phyloP scores from a whole-genome alignment of 2,797 vertebrate species.

The Ctenopoma multispine region DNA sequence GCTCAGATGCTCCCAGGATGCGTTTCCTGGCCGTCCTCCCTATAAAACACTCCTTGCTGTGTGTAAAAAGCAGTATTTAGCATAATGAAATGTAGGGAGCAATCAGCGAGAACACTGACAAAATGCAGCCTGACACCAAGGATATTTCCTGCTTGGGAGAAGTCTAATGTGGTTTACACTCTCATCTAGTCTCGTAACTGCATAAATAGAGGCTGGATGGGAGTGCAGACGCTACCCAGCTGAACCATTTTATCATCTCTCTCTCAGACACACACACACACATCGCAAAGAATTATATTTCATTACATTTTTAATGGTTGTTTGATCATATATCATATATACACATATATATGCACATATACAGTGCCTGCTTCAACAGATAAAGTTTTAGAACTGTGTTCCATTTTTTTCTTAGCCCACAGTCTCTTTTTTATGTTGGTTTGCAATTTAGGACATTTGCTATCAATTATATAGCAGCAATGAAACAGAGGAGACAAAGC shows the following conservation, averaged over 20 bases:
- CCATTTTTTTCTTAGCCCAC: background rate
- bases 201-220: conserved; percentile 62
- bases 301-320: conserved; percentile 50
- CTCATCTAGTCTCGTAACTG: conserved; percentile 74
- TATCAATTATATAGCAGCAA: no score
- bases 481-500: no score
- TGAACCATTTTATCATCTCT: conserved; percentile 44
- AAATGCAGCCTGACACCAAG: conserved; percentile 77
- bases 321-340: conserved; percentile 17
- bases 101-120: conserved; percentile 76
- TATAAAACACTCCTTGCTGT: conserved; percentile 47
- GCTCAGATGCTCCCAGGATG: conserved; percentile 65
- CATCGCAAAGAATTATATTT: conserved; percentile 43
- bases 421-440: background rate
- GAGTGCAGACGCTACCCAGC: conserved; percentile 78
- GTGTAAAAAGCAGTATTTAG: conserved; percentile 74
- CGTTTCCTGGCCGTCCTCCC: conserved; percentile 49
- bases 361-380: no score
- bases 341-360: no score
- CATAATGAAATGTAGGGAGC: conserved; percentile 84
- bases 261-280: conserved; percentile 14
- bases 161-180: conserved; percentile 77
- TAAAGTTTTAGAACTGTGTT: no score
- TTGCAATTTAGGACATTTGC: background rate
- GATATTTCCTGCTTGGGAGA: conserved; percentile 74